Evolutionary conservation across 1,140 invertebrate genomes (phyloP).

Genomic region (Aphelinus atriplicis): DNA sequence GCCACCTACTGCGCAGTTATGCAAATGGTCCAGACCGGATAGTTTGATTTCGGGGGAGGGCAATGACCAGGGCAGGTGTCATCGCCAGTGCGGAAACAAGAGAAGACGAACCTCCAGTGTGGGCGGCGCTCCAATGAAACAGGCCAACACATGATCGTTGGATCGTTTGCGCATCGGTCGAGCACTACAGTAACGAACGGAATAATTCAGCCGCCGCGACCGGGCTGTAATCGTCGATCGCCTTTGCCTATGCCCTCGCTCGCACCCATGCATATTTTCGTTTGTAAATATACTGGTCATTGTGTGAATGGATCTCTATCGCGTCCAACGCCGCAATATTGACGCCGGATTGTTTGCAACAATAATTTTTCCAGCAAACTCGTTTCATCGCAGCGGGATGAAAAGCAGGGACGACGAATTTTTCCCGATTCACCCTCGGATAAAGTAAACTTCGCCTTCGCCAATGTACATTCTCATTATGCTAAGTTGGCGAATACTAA

Average conservation of each 20-base stretch:
- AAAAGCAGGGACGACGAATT: no score
- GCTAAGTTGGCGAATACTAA: no score
- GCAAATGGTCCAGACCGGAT: background rate
- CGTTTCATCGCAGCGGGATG: no score
- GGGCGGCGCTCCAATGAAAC: constrained; percentile 25
- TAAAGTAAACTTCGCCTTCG: no score
- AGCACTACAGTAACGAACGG: constrained; percentile 16
- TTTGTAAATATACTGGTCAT: background rate
- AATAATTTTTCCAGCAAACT: no score
- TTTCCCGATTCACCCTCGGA: no score
- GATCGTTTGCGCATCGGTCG: constrained; percentile 16
- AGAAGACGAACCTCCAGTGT: background rate
- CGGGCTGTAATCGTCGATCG: no score
- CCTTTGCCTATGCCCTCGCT: no score
- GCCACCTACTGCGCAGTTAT: background rate
- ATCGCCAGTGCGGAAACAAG: background rate
- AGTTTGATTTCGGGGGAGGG: constrained; percentile 7
- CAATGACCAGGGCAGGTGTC: background rate
- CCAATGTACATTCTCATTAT: no score
- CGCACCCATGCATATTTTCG: constrained; percentile 18
- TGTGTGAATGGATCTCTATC: no score
- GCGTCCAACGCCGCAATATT: no score
- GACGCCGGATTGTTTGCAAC: no score
- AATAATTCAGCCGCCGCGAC: constrained; percentile 44
- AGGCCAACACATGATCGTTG: constrained; percentile 24